Base-by-base conservation (phyloP, 2,888 invertebrate genomes). In the Drosophila algonquin region DNA sequence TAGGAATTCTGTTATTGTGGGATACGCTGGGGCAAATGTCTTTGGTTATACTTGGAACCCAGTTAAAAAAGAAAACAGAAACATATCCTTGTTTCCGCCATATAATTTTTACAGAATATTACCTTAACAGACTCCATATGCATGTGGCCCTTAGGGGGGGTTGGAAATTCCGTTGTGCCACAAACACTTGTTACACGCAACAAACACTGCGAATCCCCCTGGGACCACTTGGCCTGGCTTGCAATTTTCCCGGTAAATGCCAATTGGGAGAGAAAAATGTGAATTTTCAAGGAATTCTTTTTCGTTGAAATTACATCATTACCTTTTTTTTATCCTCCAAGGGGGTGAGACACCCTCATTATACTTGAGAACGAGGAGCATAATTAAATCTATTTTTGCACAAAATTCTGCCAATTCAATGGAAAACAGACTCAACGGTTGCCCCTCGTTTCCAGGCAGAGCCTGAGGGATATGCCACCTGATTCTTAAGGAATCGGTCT, bases 151-250 rank as follows among this genome's bases (percentile, higher is more conserved):
- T 72, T 51, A 57, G 62, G 56, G 54, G 46, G 59, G 21, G 21
- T 3, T 50, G 54, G 27, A 44, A 73, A 53, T 56, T 55, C 55
- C 24, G 45, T 45, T 35, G 46, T 44, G 58, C 54, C 68, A 62
- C 57, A 56, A 76, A 83, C 86, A 83, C 82, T 83, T 83, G 82
- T 81, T 81, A 81, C 81, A 71, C 72, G 64, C 54, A 55, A 45
- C 46, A 62, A 55, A 45, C 46, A 62, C 70, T 60, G 56, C 57
- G 63, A 63, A 48, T 73, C 86, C 83, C 40, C 81, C 56, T 70
- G 84, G 79, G 84, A 83, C 63, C 63, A 71, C 54, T 86, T 83
- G 53, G 54, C 71, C 62, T 74, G 54, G 54, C 71, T 62, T 74
- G 79, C 80, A 79, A 85, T 85, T 85, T 80, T 63, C 62, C 62